phyloP scores from a whole-genome alignment of 2,797 vertebrate genomes.

The Silurus lanzhouensis region DNA sequence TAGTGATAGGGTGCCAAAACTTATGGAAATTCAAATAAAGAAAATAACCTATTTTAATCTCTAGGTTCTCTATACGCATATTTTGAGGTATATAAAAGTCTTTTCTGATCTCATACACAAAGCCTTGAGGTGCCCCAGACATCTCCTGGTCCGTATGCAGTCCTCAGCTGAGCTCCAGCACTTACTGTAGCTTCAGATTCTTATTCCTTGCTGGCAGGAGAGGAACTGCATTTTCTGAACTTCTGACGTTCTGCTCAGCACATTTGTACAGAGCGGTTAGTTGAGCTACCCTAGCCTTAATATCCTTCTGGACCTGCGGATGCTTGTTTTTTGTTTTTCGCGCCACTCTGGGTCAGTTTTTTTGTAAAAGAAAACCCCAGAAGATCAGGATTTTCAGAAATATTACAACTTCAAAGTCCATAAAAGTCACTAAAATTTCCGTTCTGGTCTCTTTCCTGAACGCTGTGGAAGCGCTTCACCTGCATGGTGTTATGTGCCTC shows the following conservation, averaged over 20 bases:
- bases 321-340: neutral
- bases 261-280: no score
- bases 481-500: neutral
- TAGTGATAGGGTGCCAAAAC: neutral
- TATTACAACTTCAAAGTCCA: neutral
- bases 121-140: neutral
- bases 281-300: no score
- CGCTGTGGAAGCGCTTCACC: neutral
- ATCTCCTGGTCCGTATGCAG: neutral
- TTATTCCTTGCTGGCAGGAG: neutral
- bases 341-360: neutral
- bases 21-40: neutral
- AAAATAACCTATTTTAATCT: neutral
- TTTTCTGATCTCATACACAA: neutral
- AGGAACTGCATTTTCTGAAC: no score
- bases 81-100: neutral
- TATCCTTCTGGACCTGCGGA: no score
- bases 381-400: neutral
- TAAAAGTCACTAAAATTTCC: neutral
- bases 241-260: no score
- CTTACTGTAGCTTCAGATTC: neutral
- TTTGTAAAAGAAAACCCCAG: neutral
- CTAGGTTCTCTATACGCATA: neutral
- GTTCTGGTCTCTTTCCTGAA: neutral
- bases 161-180: neutral